Percentiles rank a stretch among this genome's conserved stretches.
These are phyloP conservation scores for Lathamus discolor DNA, from an alignment of 2,113 vertebrate species.

Conservation along the genomic window DNA sequence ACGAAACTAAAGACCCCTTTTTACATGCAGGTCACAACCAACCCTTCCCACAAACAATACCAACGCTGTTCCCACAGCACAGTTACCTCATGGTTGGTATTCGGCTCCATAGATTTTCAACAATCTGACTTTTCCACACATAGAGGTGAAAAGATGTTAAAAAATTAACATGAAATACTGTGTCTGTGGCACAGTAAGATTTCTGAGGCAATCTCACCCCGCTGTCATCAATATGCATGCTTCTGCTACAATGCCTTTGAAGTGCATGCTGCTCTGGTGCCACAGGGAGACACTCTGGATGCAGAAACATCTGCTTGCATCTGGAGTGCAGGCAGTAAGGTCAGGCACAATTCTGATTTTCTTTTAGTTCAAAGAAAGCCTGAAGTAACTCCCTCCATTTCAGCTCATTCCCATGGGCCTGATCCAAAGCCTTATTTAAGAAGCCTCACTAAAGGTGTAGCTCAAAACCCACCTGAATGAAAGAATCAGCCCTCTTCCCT, in stretches of 20 bases:
- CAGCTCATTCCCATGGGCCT: background rate
- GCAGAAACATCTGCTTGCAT: slow-evolving; percentile 35
- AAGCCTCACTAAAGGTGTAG: background rate
- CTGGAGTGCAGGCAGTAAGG: slow-evolving; percentile 20
- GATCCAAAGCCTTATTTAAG: slow-evolving; percentile 24
- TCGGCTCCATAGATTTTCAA: background rate
- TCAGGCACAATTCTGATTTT: background rate
- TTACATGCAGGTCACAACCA: background rate
- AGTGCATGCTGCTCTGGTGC: background rate
- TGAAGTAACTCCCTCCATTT: slow-evolving; percentile 2
- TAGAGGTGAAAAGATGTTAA: background rate
- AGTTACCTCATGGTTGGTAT: background rate
- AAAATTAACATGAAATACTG: background rate
- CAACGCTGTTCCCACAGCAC: background rate
- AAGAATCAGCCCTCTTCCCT: background rate
- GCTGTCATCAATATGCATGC: background rate
- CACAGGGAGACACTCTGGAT: background rate
- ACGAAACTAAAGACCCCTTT: background rate
- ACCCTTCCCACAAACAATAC: background rate
- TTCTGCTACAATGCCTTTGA: background rate
- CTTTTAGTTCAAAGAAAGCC: slow-evolving; percentile 26
- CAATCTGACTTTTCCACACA: background rate
- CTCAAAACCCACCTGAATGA: background rate
- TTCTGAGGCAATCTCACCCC: background rate
- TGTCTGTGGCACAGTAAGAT: background rate